Conservation (phyloP, 1,140 invertebrate genomes). For the Drosophila tropicalis region DNA sequence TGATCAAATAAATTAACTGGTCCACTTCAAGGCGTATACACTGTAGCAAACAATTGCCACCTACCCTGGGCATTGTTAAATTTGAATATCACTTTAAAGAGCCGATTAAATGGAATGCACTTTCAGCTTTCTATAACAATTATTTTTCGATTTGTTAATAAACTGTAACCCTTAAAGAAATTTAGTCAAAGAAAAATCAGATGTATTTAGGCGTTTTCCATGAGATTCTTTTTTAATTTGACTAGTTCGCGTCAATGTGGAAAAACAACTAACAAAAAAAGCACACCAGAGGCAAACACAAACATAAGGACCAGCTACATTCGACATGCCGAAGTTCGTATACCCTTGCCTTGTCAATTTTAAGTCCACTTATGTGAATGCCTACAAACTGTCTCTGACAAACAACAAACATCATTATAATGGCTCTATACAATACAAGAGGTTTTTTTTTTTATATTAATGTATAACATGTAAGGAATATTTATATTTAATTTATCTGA, state of each 20-base stretch:
- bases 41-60: slow-evolving; percentile 31
- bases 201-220: slow-evolving; percentile 37
- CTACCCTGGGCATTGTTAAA: slow-evolving; percentile 70
- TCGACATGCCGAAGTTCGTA: not conserved
- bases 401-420: too few species aligned
- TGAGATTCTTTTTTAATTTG: slow-evolving; percentile 55
- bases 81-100: slow-evolving; percentile 46
- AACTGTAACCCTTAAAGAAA: slow-evolving; percentile 37
- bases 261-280: slow-evolving; percentile 60
- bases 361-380: not conserved
- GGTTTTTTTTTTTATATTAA: too few species aligned
- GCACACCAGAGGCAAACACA: slow-evolving; percentile 27
- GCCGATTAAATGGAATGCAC: slow-evolving; percentile 3
- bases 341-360: not conserved
- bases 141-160: slow-evolving; percentile 29
- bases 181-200: not conserved
- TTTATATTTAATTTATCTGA: not conserved
- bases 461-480: too few species aligned
- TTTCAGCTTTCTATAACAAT: slow-evolving; percentile 19
- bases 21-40: slow-evolving; percentile 23
- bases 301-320: slow-evolving; percentile 22
- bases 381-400: too few species aligned
- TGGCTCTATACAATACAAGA: too few species aligned
- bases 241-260: slow-evolving; percentile 50
- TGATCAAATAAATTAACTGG: slow-evolving; percentile 18